A percentile compares a stretch with the other conserved stretches of the same genome.
Conservation (phyloP, 2,113 vertebrate genomes). For the Macheiramphus alcinus region DNA sequence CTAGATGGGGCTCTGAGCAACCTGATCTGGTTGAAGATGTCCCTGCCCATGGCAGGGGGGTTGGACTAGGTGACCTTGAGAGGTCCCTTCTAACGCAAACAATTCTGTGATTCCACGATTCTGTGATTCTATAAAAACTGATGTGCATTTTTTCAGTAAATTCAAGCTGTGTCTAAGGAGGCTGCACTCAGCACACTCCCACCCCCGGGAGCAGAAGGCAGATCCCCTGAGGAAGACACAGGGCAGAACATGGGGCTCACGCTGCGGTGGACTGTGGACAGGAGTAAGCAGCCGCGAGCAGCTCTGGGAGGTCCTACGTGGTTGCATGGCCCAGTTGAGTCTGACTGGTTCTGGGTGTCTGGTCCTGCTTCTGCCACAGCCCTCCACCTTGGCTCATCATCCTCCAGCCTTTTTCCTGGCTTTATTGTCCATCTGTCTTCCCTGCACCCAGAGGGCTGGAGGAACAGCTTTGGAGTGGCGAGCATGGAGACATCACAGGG, state of each 20-base stretch:
- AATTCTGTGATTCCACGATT: neutral
- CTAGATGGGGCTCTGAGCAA: neutral
- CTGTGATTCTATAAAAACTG: neutral
- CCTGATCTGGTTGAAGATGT: fast-evolving
- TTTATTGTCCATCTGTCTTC: neutral
- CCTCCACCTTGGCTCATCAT: neutral
- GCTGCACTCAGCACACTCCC: neutral
- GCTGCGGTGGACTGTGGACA: fast-evolving
- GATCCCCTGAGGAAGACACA: neutral
- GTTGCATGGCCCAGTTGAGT: neutral
- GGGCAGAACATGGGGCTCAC: neutral
- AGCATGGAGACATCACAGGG: neutral
- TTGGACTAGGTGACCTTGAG: neutral
- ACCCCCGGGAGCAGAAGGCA: neutral
- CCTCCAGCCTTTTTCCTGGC: neutral
- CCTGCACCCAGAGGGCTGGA: neutral
- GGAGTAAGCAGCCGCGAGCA: neutral
- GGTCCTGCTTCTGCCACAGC: neutral
- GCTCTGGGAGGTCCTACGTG: fast-evolving
- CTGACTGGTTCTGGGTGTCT: neutral
- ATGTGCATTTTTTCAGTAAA: neutral
- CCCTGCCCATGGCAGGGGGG: no score
- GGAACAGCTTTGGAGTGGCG: neutral
- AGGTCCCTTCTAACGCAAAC: neutral
- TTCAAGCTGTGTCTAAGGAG: neutral